Percentiles rank a stretch among this genome's conserved stretches.
Evolutionary conservation across 2,113 vertebrate species (phyloP).

Genomic region (Sigmodon hispidus): DNA sequence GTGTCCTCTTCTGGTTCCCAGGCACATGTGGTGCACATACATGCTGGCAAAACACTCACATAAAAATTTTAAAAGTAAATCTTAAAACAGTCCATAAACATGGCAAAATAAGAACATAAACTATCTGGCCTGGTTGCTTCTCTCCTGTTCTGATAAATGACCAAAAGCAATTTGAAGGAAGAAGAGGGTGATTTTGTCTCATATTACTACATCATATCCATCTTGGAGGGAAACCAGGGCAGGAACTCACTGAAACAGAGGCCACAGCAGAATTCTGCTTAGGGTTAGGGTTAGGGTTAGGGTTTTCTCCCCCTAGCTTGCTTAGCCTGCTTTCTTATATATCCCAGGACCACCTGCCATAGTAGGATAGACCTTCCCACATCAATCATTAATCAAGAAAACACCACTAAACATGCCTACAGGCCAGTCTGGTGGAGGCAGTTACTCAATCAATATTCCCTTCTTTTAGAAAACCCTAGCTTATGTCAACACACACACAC

Average conservation of each 20-base stretch:
- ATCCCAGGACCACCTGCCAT: not conserved
- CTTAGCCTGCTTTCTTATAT: not conserved
- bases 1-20: not conserved
- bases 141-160: not conserved
- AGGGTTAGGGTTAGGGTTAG: no score
- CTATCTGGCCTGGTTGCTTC: not conserved
- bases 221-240: not conserved
- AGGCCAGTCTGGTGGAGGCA: not conserved
- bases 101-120: not conserved
- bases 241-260: not conserved
- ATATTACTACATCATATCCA: no score
- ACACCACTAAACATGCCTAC: not conserved
- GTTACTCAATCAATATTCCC: not conserved
- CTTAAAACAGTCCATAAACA: not conserved
- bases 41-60: not conserved
- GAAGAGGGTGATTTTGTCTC: not conserved
- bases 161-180: not conserved
- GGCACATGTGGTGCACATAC: no score
- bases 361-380: not conserved
- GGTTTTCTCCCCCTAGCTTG: not conserved
- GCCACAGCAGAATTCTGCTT: not conserved
- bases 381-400: not conserved
- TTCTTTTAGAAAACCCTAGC: not conserved
- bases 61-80: not conserved
- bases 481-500: not conserved